These are phyloP conservation scores for Ophiothrix spiculata DNA, from an alignment of 35 echinoderm and acorn worm genomes.

Conservation along the genomic window DNA sequence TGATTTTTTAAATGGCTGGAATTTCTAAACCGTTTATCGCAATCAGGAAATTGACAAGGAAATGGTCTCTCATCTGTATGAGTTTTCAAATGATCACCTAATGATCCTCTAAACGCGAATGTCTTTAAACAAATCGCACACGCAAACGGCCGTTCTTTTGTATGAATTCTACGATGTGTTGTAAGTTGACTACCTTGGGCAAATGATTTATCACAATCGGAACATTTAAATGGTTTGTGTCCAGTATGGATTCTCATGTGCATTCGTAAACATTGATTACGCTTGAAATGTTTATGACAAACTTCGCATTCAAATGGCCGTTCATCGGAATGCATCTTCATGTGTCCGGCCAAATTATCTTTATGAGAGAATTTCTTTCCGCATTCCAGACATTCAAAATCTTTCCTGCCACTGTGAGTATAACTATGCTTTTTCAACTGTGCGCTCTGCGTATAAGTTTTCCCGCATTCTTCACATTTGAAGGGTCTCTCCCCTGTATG, in stretches of 20 bases:
- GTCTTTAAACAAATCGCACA: conserved; percentile 24
- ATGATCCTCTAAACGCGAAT: neutral
- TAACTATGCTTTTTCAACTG: conserved; percentile 15
- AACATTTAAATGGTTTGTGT: conserved; percentile 29
- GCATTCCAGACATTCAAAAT: neutral
- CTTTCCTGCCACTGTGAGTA: conserved; percentile 7
- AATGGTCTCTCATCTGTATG: conserved; percentile 34
- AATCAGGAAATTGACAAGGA: neutral
- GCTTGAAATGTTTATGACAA: neutral
- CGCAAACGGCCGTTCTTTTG: conserved; percentile 23
- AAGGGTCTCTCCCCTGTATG: conserved; percentile 22
- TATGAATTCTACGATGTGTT: conserved; percentile 17
- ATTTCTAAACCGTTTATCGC: neutral
- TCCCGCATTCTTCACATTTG: conserved; percentile 22
- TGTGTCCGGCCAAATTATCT: neutral
- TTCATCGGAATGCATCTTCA: neutral
- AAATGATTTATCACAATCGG: conserved; percentile 33
- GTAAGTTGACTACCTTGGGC: conserved; percentile 31
- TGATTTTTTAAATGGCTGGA: neutral
- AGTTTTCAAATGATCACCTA: conserved; percentile 11
- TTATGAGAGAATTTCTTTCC: neutral
- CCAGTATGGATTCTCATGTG: conserved; percentile 16
- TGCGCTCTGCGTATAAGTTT: neutral
- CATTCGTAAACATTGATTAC: neutral
- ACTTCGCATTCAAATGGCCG: neutral